Base-by-base conservation (phyloP, 1,140 invertebrate species). In the Plodia interpunctella region DNA sequence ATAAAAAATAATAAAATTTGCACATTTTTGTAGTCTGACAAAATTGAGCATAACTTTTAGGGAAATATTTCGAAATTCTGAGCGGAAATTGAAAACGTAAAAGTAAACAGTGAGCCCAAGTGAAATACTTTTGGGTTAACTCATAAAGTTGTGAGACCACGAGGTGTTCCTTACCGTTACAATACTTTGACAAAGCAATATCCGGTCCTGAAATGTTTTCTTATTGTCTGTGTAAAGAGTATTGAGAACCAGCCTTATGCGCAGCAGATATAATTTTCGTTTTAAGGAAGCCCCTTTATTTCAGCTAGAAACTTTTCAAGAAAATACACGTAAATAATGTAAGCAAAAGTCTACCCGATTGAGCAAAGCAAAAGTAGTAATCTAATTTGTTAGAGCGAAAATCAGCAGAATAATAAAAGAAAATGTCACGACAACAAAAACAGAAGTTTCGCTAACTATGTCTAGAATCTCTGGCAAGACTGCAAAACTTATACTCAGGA, bases 1-100 rank as follows among this genome's bases (percentile, higher is more conserved):
- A 28, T 28, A 28, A 28, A 5, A 28, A 28, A 28, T 28, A 28
- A 9, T 9, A 5, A 28, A 28, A 5, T 28, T 28, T 28, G 9
- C 3, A 28, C 9, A 5, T 28, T 5, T 28, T 28, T 28, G 9
- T 28, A 5, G 28, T 28, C 28, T 28, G 3, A 9, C 9, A 5
- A 28, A 28, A 5, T 28, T 28, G 9, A 28, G n/a, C 28, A 28
- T 28, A 28, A 28, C 38, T 15, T 44, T 44, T 44, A 44, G 2
- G 10, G 2, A 28, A 53, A 1, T 2, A 53, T 20, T 5, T 20
- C 13, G 25, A 32, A 32, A 9, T 44, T 6, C 55, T 15, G 54
- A 51, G 54, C 60, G 59, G 64, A 66, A 66, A 66, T 66, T 62
- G 60, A 59, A 66, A 55, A 62, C 60, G 60, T 66, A 55, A 66